Evolutionary conservation across 2,888 invertebrate genomes (phyloP).

Genomic region (Synergus umbraculus): DNA sequence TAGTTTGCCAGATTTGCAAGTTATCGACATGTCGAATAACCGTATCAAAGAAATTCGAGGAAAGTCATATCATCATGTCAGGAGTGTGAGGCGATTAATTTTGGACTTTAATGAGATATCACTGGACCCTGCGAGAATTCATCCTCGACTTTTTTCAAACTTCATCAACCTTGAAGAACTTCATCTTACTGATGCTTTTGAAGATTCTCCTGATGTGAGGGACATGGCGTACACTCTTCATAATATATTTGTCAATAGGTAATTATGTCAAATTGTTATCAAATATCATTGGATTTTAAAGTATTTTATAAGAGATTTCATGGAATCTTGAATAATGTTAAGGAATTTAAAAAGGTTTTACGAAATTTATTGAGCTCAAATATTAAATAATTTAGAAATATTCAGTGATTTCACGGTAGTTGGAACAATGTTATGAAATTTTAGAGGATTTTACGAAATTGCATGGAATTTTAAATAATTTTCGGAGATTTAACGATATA

Average conservation of each 20-base stretch:
- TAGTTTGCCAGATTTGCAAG: conserved; percentile 80
- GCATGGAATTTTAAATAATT: too few species aligned
- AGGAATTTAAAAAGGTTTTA: too few species aligned
- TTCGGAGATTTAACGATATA: too few species aligned
- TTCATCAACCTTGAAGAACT: conserved; percentile 84
- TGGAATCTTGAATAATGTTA: too few species aligned
- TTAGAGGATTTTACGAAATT: too few species aligned
- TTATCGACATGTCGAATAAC: conserved; percentile 87
- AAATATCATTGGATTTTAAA: too few species aligned
- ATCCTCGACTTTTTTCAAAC: conserved; percentile 85
- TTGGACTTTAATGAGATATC: conserved; percentile 86
- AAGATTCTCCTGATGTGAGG: conserved; percentile 80
- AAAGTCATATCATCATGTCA: conserved; percentile 86
- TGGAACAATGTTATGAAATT: too few species aligned
- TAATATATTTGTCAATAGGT: conserved; percentile 84
- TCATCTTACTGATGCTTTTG: conserved; percentile 87
- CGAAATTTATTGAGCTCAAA: too few species aligned
- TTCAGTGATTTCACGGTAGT: too few species aligned
- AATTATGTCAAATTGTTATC: background rate
- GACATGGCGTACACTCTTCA: conserved; percentile 84
- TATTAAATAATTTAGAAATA: too few species aligned
- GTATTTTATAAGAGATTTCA: too few species aligned
- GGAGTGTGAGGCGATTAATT: conserved; percentile 83
- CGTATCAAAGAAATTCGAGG: conserved; percentile 85
- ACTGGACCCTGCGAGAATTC: conserved; percentile 81